A percentile compares a stretch with the other conserved stretches of the same genome.
phyloP scores from a whole-genome alignment of 2,888 invertebrate species.

The Lepidochitona cinerea region DNA sequence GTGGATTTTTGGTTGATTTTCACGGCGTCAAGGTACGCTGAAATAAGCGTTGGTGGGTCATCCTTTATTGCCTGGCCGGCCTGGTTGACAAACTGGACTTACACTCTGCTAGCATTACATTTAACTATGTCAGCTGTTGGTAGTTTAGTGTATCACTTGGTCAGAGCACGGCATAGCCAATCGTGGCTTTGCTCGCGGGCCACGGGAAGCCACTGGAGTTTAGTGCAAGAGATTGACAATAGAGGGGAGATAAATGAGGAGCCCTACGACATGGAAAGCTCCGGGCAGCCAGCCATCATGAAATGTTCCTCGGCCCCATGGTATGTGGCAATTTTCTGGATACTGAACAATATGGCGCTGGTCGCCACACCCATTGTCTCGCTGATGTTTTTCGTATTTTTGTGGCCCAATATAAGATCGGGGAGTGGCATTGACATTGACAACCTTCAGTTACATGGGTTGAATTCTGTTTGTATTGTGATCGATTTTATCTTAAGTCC shows the following conservation, averaged over 20 bases:
- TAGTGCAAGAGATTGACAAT: background rate
- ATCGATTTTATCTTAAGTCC: slow-evolving; percentile 53
- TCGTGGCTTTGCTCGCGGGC: background rate
- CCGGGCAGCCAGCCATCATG: background rate
- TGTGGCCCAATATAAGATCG: slow-evolving; percentile 43
- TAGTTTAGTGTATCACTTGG: slow-evolving; percentile 20
- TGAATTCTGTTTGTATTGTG: slow-evolving; percentile 57
- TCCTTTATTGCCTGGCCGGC: slow-evolving; percentile 37
- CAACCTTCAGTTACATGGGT: slow-evolving; percentile 57
- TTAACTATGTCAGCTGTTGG: slow-evolving; percentile 38
- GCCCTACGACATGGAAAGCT: background rate
- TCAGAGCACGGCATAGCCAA: background rate
- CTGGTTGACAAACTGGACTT: slow-evolving; percentile 66
- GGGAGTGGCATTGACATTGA: slow-evolving; percentile 34
- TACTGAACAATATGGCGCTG: slow-evolving; percentile 47
- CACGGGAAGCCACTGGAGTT: background rate
- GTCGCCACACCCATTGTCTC: slow-evolving; percentile 52
- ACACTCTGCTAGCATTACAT: slow-evolving; percentile 50
- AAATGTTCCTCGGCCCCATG: slow-evolving; percentile 22
- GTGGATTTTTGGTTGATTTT: slow-evolving; percentile 47
- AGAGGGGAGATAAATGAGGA: background rate
- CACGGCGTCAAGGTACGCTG: slow-evolving; percentile 20
- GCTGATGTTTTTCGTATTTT: slow-evolving; percentile 53
- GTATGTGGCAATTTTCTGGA: slow-evolving; percentile 47
- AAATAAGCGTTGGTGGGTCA: background rate